These are phyloP conservation scores for Lasioglossum lativentre DNA, from an alignment of 2,888 invertebrate genomes.

Conservation along the genomic window DNA sequence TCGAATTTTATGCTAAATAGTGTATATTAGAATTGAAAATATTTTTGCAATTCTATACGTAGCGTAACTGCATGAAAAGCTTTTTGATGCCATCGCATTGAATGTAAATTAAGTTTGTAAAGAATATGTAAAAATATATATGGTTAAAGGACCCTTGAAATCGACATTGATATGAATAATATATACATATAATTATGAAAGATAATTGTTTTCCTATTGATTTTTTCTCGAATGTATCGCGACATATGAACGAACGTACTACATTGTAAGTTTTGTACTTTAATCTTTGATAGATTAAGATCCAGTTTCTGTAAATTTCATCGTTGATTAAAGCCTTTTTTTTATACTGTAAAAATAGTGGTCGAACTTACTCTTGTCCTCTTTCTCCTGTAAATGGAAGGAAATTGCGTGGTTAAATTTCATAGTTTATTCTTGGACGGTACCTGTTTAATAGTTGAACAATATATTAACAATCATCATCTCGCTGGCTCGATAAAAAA, in stretches of 20 bases:
- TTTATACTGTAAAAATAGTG: not conserved
- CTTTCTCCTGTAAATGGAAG: conserved; percentile 25
- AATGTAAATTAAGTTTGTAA: conserved; percentile 20
- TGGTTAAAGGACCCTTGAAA: not conserved
- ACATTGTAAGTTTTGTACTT: conserved; percentile 10
- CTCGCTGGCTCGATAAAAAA: conserved; percentile 79
- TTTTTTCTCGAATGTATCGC: conserved; percentile 3
- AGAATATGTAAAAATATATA: not conserved
- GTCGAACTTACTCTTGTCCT: not conserved
- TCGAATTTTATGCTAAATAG: not conserved
- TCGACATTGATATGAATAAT: not conserved
- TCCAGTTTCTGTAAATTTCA: not conserved
- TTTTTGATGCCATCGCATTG: conserved; percentile 29
- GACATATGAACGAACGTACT: conserved; percentile 2
- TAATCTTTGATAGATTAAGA: conserved; percentile 4
- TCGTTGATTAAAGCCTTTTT: conserved; percentile 20
- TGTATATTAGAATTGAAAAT: not conserved
- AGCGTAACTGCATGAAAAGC: conserved; percentile 2
- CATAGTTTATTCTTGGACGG: conserved; percentile 83
- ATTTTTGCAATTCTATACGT: not conserved
- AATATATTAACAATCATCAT: conserved; percentile 83
- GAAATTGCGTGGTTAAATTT: conserved; percentile 74
- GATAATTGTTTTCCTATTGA: not conserved
- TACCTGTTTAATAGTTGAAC: conserved; percentile 83
- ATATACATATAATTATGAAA: not conserved